phyloP scores from a whole-genome alignment of 2,797 vertebrate species.

The Melanotaenia pygmaea region DNA sequence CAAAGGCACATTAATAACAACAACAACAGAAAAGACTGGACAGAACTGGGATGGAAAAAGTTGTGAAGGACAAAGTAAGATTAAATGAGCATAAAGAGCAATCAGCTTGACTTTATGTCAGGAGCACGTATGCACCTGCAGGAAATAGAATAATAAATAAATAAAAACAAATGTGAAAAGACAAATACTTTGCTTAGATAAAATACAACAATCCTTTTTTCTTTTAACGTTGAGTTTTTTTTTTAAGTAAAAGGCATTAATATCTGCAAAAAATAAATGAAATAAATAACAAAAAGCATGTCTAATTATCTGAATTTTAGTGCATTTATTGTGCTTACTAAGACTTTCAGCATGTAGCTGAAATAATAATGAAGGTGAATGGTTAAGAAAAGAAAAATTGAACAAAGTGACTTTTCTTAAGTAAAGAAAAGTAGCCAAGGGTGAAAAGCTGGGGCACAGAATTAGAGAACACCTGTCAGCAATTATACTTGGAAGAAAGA shows the following conservation, averaged over 20 bases:
- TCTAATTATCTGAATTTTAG: constrained; percentile 13
- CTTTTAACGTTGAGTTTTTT: neutral
- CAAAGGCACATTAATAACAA: constrained; percentile 17
- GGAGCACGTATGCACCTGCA: constrained; percentile 39
- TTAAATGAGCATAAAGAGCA: constrained; percentile 19
- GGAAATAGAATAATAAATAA: neutral
- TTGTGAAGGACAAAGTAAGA: constrained; percentile 36
- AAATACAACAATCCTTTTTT: neutral
- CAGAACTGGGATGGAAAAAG: constrained; percentile 14
- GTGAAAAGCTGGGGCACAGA: constrained; percentile 58
- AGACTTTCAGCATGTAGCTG: constrained; percentile 1
- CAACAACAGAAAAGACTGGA: constrained; percentile 6
- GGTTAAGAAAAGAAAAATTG: constrained; percentile 8
- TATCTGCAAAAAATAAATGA: neutral
- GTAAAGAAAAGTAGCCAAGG: constrained; percentile 36
- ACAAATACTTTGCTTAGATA: constrained; percentile 14
- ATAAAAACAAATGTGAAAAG: constrained; percentile 25
- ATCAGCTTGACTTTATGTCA: constrained; percentile 21
- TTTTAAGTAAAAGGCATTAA: neutral
- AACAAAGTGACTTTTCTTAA: constrained; percentile 28
- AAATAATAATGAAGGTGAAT: neutral
- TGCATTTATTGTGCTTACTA: constrained; percentile 6
- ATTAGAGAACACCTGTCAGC: constrained; percentile 94
- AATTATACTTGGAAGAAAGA: constrained; percentile 94
- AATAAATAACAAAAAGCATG: neutral